Conservation (phyloP, 2,113 vertebrate species). For the Siniperca chuatsi region DNA sequence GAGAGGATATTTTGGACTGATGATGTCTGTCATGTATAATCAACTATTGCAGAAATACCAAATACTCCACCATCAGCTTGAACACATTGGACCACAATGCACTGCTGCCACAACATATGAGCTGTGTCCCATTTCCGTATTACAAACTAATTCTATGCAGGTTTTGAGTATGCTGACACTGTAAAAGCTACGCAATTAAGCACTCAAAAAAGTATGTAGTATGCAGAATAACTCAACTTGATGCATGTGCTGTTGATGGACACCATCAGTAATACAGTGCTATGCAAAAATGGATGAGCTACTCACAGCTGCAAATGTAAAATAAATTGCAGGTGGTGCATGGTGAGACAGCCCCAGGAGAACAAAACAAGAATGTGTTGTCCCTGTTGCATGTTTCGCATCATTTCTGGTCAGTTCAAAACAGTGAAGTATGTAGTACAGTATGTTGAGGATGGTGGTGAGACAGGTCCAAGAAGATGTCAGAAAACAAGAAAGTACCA, state of each 20-base stretch:
- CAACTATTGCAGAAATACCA: background rate
- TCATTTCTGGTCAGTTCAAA: background rate
- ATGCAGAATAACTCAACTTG: background rate
- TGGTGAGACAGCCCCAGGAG: background rate
- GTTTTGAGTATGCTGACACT: background rate
- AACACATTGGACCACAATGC: background rate
- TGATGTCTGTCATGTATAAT: background rate
- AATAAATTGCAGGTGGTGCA: background rate
- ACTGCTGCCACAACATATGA: background rate
- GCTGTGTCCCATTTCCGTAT: background rate
- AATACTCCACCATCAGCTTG: background rate
- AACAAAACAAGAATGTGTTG: background rate
- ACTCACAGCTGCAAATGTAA: background rate
- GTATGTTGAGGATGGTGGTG: background rate
- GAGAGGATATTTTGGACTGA: background rate
- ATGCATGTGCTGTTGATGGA: background rate
- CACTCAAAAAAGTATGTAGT: background rate
- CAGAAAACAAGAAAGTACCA: background rate
- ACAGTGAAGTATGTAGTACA: background rate
- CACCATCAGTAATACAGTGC: background rate
- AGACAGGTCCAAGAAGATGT: background rate
- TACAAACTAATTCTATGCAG: background rate
- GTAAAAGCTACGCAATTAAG: background rate
- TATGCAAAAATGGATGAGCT: background rate
- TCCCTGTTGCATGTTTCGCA: no score